Evolutionary conservation across 2,888 invertebrate species (phyloP).

Genomic region (Xestia ashworthii): DNA sequence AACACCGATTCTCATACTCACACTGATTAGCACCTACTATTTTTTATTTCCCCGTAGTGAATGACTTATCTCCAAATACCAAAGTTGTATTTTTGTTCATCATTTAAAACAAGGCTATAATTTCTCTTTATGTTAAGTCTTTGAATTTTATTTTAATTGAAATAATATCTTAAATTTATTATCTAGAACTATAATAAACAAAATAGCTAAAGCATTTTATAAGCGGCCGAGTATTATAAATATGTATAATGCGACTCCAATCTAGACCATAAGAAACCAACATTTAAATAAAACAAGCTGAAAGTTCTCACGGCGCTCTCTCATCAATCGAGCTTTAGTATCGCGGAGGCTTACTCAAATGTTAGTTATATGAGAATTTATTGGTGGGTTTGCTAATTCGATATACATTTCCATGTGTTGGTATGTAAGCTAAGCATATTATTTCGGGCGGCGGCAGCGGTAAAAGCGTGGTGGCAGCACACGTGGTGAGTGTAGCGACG

Average conservation of each 20-base stretch:
- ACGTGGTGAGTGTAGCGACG: slow-evolving; percentile 86
- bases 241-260: slow-evolving; percentile 57
- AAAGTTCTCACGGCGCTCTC: slow-evolving; percentile 66
- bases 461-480: slow-evolving; percentile 85
- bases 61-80: slow-evolving; percentile 44
- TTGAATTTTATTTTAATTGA: slow-evolving; percentile 41
- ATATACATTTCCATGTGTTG: slow-evolving; percentile 81
- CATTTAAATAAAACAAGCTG: slow-evolving; percentile 63
- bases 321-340: slow-evolving; percentile 65
- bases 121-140: slow-evolving; percentile 32
- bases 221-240: slow-evolving; percentile 41
- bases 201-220: slow-evolving; percentile 42
- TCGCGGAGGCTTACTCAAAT: slow-evolving; percentile 69
- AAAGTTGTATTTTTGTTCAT: slow-evolving; percentile 30
- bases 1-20: slow-evolving; percentile 52
- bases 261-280: slow-evolving; percentile 62
- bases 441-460: slow-evolving; percentile 84
- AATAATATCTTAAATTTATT: slow-evolving; percentile 37
- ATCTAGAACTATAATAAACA: slow-evolving; percentile 26
- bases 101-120: slow-evolving; percentile 25
- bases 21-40: slow-evolving; percentile 47
- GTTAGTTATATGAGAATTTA: slow-evolving; percentile 70
- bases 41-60: slow-evolving; percentile 49
- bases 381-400: slow-evolving; percentile 79
- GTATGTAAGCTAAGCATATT: slow-evolving; percentile 85